Conservation (phyloP, 2,113 vertebrate species). For the Micromys minutus region DNA sequence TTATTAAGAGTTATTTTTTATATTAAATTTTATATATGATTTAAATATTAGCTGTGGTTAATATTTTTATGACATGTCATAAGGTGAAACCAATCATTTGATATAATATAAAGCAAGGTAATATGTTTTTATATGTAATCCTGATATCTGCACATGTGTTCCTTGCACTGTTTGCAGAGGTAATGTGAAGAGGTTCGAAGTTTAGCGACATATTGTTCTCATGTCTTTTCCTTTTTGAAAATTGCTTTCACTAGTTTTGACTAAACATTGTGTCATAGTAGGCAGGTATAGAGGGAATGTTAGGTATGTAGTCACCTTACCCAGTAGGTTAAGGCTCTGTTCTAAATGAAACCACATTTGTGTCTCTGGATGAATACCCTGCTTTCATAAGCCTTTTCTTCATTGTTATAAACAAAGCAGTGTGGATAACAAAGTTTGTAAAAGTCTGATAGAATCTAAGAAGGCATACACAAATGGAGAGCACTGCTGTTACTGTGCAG, state of each 20-base stretch:
- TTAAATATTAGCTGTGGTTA: slow-evolving; percentile 34
- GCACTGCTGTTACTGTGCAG: not conserved
- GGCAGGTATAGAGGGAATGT: not conserved
- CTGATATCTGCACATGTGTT: not conserved
- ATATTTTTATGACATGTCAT: not conserved
- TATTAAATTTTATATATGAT: not conserved
- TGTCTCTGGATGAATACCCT: not conserved
- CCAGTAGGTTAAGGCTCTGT: not conserved
- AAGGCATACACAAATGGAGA: not conserved
- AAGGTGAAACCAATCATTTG: not conserved
- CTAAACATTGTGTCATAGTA: not conserved
- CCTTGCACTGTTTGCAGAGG: not conserved
- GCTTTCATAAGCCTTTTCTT: not conserved
- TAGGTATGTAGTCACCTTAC: not conserved
- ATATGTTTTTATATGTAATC: not conserved
- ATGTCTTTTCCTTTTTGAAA: not conserved
- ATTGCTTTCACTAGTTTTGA: slow-evolving; percentile 1
- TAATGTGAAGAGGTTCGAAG: not conserved
- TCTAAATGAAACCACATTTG: not conserved
- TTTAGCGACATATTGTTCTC: not conserved
- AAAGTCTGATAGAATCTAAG: slow-evolving; percentile 11
- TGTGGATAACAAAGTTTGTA: not conserved
- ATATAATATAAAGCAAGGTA: not conserved
- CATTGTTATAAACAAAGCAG: not conserved
- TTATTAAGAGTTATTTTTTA: slow-evolving; percentile 13